Evolutionary conservation across 2,797 vertebrate species (phyloP), one percentile per base, ranked within the genome.

Genomic region (Coilia nasus): DNA sequence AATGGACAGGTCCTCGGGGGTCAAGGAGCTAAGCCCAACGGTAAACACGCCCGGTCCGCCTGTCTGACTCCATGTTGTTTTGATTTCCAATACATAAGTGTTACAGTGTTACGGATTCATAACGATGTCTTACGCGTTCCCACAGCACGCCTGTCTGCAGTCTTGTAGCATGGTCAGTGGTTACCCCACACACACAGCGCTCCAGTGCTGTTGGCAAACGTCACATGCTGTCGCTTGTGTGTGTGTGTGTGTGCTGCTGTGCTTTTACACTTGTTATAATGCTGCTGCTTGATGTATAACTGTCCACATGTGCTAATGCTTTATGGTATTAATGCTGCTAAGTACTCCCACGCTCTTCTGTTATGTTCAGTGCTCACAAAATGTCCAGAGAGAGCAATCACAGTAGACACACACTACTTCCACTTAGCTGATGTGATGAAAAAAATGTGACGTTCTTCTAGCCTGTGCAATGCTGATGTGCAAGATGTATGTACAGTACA

Each of bases 141-240:
- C 46, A 47, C 46, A 47, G 81, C 21, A 28, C 50, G 19, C 15
- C 57, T 6, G 6, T 88, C 54, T 83, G 86, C n/a, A 75, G 85
- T 47, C 47, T 83, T 44, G 71, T 54, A 78, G 89, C 82, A 28
- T 86, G 83, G 82, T 84, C 21, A 35, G 88, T 87, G 83, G 87
- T 62, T 17, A 84, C 86, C 84, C 19, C 83, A 6, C 87, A 56
- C 56, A 83, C 88, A 89, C 64, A 54, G 25, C 10, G 17, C 47
- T 25, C 15, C 0, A 25, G 7, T 25, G 17, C 50, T 50, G 47
- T 50, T 50, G 47, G n/a, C n/a, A n/a, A n/a, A n/a, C n/a, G n/a
- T n/a, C n/a, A n/a, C n/a, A n/a, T 41, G 35, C 35, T 41, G 35
- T 41, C 35, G 2, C 35, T 41, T 54, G 50, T 54, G 50, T 9